Evolutionary conservation across 2,797 vertebrate species (phyloP), one percentile per base, ranked within the genome.

Genomic region (Gymnoscopelus braueri): DNA sequence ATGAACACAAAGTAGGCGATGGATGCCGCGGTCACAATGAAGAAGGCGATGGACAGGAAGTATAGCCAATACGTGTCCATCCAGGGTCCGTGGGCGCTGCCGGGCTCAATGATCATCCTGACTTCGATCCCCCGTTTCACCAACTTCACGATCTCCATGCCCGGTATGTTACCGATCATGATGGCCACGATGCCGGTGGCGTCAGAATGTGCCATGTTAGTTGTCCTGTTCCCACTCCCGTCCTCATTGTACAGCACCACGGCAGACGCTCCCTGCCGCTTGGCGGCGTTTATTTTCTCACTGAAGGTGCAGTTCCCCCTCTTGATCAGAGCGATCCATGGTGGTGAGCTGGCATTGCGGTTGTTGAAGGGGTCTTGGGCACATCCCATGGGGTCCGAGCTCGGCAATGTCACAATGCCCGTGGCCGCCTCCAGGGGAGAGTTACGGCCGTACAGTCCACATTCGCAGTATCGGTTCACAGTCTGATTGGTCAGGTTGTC

Each of bases 1-100:
- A 98, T 93, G 49, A 96, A 97, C 67, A 95, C 93, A 47, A 98
- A 98, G 86, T 98, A 99, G 72, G 94, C 90, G 69, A 98, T 89
- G 0, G 95, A 95, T 60, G 96, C 94, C 2, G 95, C 94, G 0
- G 95, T 97, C 71, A 98, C 95, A 2, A 97, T 91, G 63, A 98
- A 97, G 87, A 98, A 98, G 0, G 96, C 95, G 47, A 97, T 94
- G 0, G 96, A 98, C 77, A 97, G 94, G 53, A 96, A 95, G 85
- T 97, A 97, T 69, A 97, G 94, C 86, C 96, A 98, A 89, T 96
- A 96, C 13, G 94, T 90, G 73, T 94, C 96, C 83, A 95, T 90
- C 92, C 94, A 96, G 9, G 93, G 88, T 8, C 94, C 94, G 0
- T 93, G 94, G 8, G 93, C 93, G 54, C 78, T 95, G 58, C 95